A percentile compares a stretch with the other conserved stretches of the same genome.
Evolutionary conservation across 1,140 invertebrate genomes (phyloP).

Genomic region (Trachelipus rathkii): DNA sequence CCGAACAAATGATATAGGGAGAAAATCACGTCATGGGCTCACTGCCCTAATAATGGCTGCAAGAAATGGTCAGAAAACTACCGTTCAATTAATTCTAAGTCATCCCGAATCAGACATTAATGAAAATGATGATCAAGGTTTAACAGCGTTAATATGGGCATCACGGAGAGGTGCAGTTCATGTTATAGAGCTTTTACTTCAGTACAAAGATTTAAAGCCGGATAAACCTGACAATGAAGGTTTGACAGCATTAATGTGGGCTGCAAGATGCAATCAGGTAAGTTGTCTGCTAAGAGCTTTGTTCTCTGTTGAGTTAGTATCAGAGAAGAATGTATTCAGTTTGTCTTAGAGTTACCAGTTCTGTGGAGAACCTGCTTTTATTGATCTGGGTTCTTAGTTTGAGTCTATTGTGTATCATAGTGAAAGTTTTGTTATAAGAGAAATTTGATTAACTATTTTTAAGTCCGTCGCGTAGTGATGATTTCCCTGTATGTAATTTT

Average conservation of each 20-base stretch:
- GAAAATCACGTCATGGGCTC: slow-evolving; percentile 30
- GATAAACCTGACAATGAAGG: slow-evolving; percentile 33
- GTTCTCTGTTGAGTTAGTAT: too few relatives aligned
- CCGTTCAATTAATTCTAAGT: slow-evolving; percentile 32
- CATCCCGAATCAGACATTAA: slow-evolving; percentile 43
- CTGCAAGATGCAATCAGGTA: slow-evolving; percentile 36
- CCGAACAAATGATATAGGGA: slow-evolving; percentile 7
- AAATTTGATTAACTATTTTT: too few relatives aligned
- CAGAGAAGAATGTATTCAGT: too few relatives aligned
- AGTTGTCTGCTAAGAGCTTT: slow-evolving; percentile 39
- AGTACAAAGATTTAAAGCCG: slow-evolving; percentile 36
- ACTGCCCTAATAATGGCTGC: slow-evolving; percentile 39
- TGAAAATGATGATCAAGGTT: slow-evolving; percentile 33
- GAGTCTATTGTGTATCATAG: too few relatives aligned
- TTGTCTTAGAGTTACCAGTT: slow-evolving; percentile 36
- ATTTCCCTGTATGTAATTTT: too few relatives aligned
- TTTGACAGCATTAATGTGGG: slow-evolving; percentile 45
- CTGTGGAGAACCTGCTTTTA: slow-evolving; percentile 36
- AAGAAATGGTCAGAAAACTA: slow-evolving; percentile 32
- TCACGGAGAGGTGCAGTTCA: slow-evolving; percentile 32
- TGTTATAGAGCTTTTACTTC: slow-evolving; percentile 40
- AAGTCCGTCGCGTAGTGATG: too few relatives aligned
- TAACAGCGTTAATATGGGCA: slow-evolving; percentile 40
- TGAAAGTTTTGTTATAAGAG: too few relatives aligned
- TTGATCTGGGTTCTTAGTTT: too few relatives aligned